phyloP scores from a whole-genome alignment of 2,797 vertebrate species.

The Lacerta viridis region DNA sequence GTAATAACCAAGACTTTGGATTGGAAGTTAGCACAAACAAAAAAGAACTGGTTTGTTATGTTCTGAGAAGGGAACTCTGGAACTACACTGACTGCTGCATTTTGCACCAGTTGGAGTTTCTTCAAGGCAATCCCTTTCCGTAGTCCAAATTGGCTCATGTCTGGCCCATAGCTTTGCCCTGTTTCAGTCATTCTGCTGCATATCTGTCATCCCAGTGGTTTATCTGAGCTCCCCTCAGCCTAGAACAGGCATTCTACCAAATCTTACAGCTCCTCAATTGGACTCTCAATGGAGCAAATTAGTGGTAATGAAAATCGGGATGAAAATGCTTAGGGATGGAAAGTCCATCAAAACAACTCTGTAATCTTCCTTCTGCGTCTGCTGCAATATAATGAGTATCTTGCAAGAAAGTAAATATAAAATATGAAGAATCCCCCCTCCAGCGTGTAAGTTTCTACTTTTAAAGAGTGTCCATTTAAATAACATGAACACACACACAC shows the following conservation, averaged over 20 bases:
- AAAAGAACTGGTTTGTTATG: too few species aligned
- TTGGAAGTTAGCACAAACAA: too few species aligned
- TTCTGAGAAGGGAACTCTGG: too few species aligned
- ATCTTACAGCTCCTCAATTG: neutral
- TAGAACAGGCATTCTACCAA: neutral
- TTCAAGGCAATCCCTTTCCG: neutral
- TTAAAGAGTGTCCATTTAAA: slow-evolving; percentile 75
- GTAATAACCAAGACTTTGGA: too few species aligned
- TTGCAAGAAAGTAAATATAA: slow-evolving; percentile 60
- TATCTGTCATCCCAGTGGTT: neutral
- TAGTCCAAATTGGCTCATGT: neutral
- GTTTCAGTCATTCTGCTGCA: neutral
- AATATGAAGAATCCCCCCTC: slow-evolving; percentile 58
- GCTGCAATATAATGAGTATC: slow-evolving; percentile 44
- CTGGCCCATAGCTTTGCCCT: neutral
- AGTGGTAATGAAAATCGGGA: slow-evolving; percentile 35
- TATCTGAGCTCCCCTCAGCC: neutral
- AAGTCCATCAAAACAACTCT: slow-evolving; percentile 61
- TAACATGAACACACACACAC: slow-evolving; percentile 53
- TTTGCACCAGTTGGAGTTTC: too few species aligned
- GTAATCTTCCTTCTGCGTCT: slow-evolving; percentile 40
- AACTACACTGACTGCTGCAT: too few species aligned
- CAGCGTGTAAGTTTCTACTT: slow-evolving; percentile 62
- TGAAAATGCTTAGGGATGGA: slow-evolving; percentile 20
- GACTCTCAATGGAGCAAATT: neutral